Conservation (phyloP, 1,140 invertebrate genomes). For the Nephila pilipes region DNA sequence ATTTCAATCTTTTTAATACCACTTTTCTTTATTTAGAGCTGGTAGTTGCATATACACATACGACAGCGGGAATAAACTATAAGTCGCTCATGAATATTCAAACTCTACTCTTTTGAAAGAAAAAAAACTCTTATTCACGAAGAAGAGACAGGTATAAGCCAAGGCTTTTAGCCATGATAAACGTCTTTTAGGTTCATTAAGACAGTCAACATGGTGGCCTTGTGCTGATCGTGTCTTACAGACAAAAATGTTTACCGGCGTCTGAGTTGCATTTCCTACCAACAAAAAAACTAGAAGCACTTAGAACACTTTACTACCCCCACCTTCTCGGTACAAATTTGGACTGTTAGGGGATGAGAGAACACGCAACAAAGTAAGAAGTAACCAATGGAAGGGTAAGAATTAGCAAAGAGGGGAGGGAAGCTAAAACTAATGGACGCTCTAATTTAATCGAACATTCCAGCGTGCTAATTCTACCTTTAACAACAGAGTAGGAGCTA, state of each 20-base stretch:
- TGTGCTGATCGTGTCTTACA: background rate
- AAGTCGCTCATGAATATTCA: slow-evolving; percentile 65
- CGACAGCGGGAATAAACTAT: background rate
- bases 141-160: slow-evolving; percentile 49
- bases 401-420: slow-evolving; percentile 6
- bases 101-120: background rate
- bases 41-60: background rate
- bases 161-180: slow-evolving; percentile 55
- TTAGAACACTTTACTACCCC: slow-evolving; percentile 29
- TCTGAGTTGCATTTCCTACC: background rate
- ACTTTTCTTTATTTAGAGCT: slow-evolving; percentile 27
- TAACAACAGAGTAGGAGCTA: slow-evolving; percentile 59
- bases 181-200: slow-evolving; percentile 47
- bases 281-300: slow-evolving; percentile 44
- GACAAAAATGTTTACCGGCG: slow-evolving; percentile 16
- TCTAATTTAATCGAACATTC: slow-evolving; percentile 73
- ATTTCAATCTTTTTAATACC: slow-evolving; percentile 59
- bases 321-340: slow-evolving; percentile 13
- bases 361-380: slow-evolving; percentile 36
- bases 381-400: slow-evolving; percentile 24
- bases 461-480: slow-evolving; percentile 68
- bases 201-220: background rate
- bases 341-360: background rate
- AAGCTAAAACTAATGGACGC: slow-evolving; percentile 67
- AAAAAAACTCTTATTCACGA: background rate